Evolutionary conservation across 2,888 invertebrate genomes (phyloP).

Genomic region (Chymomyza procnemis): DNA sequence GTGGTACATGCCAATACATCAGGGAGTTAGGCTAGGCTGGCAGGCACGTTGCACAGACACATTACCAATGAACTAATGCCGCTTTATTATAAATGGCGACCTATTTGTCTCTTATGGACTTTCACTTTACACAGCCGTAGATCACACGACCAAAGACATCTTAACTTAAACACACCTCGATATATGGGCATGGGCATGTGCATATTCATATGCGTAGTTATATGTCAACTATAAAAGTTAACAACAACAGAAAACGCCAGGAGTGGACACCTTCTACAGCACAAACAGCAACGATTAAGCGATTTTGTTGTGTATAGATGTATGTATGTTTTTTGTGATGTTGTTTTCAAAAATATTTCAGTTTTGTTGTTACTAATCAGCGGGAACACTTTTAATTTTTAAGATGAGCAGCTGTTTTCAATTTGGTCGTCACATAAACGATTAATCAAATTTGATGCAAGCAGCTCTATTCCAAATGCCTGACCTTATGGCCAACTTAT

Average conservation of each 20-base stretch:
- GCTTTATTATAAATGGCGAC: slow-evolving; percentile 62
- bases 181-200: background rate
- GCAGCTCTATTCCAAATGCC: background rate
- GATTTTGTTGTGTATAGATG: background rate
- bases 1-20: too few species aligned
- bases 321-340: background rate
- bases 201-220: slow-evolving; percentile 16
- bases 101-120: slow-evolving; percentile 67
- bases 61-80: background rate
- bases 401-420: slow-evolving; percentile 46
- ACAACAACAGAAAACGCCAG: slow-evolving; percentile 8
- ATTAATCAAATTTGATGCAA: slow-evolving; percentile 61
- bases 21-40: slow-evolving; percentile 25
- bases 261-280: slow-evolving; percentile 54
- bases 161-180: background rate
- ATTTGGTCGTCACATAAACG: slow-evolving; percentile 66
- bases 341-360: too few species aligned
- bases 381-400: slow-evolving; percentile 47
- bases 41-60: slow-evolving; percentile 1
- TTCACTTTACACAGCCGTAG: slow-evolving; percentile 42
- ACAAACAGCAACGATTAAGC: background rate
- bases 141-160: background rate
- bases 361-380: slow-evolving; percentile 32
- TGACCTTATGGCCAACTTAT: slow-evolving; percentile 14
- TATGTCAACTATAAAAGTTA: slow-evolving; percentile 53